Evolutionary conservation across 2,113 vertebrate species (phyloP).

Genomic region (Neoarius graeffei): DNA sequence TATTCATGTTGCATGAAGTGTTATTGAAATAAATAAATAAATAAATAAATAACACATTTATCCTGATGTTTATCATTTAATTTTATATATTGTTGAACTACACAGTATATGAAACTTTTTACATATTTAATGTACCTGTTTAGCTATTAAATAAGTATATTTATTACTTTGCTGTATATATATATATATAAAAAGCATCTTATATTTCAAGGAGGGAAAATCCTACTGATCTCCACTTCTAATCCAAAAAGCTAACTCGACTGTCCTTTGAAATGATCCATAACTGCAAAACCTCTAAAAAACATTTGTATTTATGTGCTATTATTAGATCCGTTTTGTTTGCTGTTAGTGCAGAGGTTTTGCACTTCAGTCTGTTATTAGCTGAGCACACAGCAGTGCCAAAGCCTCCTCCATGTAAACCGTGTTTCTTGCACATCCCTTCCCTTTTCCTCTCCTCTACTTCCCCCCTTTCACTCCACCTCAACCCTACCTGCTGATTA

Average conservation of each 20-base stretch:
- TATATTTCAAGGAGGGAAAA: background rate
- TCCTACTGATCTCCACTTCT: background rate
- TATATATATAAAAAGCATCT: background rate
- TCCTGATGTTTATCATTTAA: background rate
- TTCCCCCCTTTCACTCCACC: constrained; percentile 56
- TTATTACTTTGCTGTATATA: background rate
- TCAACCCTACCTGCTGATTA: constrained; percentile 85
- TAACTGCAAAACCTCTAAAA: constrained; percentile 20
- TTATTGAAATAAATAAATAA: background rate
- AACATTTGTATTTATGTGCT: background rate
- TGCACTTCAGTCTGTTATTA: constrained; percentile 23
- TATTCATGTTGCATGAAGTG: background rate
- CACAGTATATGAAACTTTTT: background rate
- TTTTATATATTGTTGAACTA: background rate
- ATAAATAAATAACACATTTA: background rate
- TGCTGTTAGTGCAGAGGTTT: background rate
- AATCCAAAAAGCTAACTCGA: constrained; percentile 1
- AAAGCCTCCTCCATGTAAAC: constrained; percentile 59
- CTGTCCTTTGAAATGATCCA: background rate
- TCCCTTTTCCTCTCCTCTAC: constrained; percentile 49
- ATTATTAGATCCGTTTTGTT: background rate
- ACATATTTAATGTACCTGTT: background rate
- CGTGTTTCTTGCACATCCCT: constrained; percentile 54
- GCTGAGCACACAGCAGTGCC: constrained; percentile 54
- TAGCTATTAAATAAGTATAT: background rate